phyloP scores from a whole-genome alignment of 2,888 invertebrate species.

The Aphidius colemani region DNA sequence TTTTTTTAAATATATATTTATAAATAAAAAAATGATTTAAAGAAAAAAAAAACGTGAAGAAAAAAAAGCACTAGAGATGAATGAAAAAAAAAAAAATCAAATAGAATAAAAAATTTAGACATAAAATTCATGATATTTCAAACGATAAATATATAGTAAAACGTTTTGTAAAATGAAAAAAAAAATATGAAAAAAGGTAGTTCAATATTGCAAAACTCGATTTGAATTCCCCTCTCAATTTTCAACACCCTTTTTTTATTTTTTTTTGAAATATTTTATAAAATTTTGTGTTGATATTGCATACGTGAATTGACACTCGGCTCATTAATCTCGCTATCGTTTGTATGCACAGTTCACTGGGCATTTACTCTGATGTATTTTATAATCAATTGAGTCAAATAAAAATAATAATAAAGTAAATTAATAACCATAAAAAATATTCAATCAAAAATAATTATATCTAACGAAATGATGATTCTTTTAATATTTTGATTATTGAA shows the following conservation, averaged over 20 bases:
- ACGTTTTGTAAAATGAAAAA: constrained; percentile 22
- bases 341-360: neutral
- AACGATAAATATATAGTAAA: constrained; percentile 18
- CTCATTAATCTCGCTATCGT: constrained; percentile 23
- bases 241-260: neutral
- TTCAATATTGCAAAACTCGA: constrained; percentile 22
- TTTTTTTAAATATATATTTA: constrained; percentile 13
- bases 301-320: constrained; percentile 18
- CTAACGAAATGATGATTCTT: too few species aligned
- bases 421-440: too few species aligned
- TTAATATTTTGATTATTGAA: too few species aligned
- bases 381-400: too few species aligned
- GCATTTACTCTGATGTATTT: too few species aligned
- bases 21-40: neutral
- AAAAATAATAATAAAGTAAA: too few species aligned
- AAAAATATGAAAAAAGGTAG: neutral
- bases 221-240: constrained; percentile 14
- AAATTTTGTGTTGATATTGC: too few species aligned
- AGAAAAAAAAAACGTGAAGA: constrained; percentile 8
- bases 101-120: neutral
- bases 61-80: neutral
- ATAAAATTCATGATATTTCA: constrained; percentile 9
- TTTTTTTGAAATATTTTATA: too few species aligned
- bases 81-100: neutral
- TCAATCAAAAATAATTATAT: too few species aligned